These are phyloP conservation scores for Rhea americana DNA, from an alignment of 2,113 vertebrate genomes.

Conservation along the genomic window DNA sequence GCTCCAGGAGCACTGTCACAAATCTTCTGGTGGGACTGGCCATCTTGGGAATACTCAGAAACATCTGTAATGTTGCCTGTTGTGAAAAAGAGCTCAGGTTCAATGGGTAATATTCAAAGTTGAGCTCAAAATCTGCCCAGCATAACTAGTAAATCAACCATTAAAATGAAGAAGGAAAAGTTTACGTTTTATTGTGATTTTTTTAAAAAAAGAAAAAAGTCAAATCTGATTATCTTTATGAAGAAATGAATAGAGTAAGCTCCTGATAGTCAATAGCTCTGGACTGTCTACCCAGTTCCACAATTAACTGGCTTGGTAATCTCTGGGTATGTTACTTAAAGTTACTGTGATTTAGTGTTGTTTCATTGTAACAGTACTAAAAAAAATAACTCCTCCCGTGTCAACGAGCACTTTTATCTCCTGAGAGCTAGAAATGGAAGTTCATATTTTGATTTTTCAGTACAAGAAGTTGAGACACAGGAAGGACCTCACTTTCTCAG, in stretches of 20 bases:
- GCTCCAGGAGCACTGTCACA: rapidly evolving
- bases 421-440: background rate
- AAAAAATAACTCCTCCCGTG: background rate
- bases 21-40: background rate
- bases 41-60: background rate
- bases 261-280: background rate
- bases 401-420: background rate
- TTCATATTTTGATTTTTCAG: background rate
- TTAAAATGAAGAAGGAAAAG: background rate
- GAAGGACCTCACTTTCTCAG: background rate
- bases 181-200: background rate
- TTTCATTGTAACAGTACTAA: background rate
- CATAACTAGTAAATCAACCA: background rate
- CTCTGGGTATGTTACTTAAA: background rate
- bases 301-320: background rate
- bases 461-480: background rate
- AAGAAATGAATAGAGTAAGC: background rate
- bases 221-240: background rate
- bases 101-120: background rate
- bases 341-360: background rate
- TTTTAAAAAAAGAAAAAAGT: background rate
- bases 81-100: background rate
- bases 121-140: background rate
- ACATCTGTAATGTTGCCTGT: background rate
- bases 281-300: background rate